Evolutionary conservation across 2,797 vertebrate genomes (phyloP), one percentile per base, ranked within the genome.

Genomic region (Phalloptychus januarius): DNA sequence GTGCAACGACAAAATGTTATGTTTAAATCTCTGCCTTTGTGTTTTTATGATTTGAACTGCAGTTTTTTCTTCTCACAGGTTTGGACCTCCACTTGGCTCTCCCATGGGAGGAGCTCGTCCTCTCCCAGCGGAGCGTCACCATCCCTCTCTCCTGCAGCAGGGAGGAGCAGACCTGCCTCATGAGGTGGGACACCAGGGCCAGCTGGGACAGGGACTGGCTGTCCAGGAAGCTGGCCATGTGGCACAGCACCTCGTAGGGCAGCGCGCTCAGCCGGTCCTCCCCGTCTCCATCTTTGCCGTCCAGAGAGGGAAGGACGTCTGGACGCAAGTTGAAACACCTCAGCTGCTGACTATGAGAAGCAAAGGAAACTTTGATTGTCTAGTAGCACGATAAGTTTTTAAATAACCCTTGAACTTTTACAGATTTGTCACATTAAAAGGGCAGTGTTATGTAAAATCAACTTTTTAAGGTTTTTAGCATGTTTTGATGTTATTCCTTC

Each of bases 181-280:
- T 97, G 76, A 97, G 93, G 71, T 79, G 88, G 0, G 98, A 99
- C 67, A 97, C 98, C 91, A 98, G 96, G 0, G 98, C 97, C 74
- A 99, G 93, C 92, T 99, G 98, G 70, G 95, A 97, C 79, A 99
- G 95, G 77, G 97, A 98, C 87, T 97, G 93, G 82, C 97, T 97
- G 93, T 99, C 98, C 90, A 99, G 93, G 93, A 98, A 99, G 23
- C 93, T 93, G 4, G 97, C 97, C 65, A 99, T 90, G 84, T 98
- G 97, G 67, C 96, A 95, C 73, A 99, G 91, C 79, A 98, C 89
- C 92, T 98, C 98, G 45, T 97, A 94, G 16, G 98, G 98, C 56
- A 98, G 94, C 72, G 86, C 94, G 87, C 95, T 98, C 70, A 99
- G 90, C 44, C 86, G 92, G 71, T 96, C 94, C 28, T 86, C 90